Evolutionary conservation across 2,888 invertebrate species (phyloP), one percentile per base, ranked within the genome.

Genomic region (Pyrochroa serraticornis): DNA sequence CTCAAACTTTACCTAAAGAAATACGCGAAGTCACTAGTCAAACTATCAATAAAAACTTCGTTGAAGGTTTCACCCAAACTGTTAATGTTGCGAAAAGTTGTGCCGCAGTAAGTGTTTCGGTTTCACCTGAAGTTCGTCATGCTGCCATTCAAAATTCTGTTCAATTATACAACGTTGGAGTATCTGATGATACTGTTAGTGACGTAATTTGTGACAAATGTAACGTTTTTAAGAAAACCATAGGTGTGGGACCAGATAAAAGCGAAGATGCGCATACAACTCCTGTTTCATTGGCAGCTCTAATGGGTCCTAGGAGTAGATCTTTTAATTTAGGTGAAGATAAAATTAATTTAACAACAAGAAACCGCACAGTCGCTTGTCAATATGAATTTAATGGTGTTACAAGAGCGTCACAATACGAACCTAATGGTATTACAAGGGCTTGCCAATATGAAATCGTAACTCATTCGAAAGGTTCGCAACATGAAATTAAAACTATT

Each of bases 281-380:
- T 10, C 78, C 83, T 1, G 73, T 83, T 31, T 84, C 84, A 1
- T 70, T 84, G 22, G 78, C 81, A 22, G 79, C 81, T 54, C 72
- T 82, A 69, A 78, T 71, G 46, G 76, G 78, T 0, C 81, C 81
- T 1, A 78, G 84, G 49, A 86, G 85, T 68, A 82, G 83, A 60
- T 85, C 86, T 0, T 87, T 86, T 66, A 84, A 85, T 69, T 79
- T 85, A 66, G 85, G 85, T 1, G 85, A 84, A 44, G 82, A 82
- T 45, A 82, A 80, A 63, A 68, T 82, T 0, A 81, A 81, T 48
- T 70, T 81, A 7, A 77, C 56, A 14, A 61, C 67, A 8, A 78
- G 60, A 81, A 83, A 71, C 77, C 81, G 72, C 82, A 87, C 71
- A 75, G 81, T 75, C 78, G 83, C 82, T 10, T 72, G 74, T 41